These are phyloP conservation scores for Seriola aureovittata DNA, from an alignment of 2,113 vertebrate species.

Conservation along the genomic window DNA sequence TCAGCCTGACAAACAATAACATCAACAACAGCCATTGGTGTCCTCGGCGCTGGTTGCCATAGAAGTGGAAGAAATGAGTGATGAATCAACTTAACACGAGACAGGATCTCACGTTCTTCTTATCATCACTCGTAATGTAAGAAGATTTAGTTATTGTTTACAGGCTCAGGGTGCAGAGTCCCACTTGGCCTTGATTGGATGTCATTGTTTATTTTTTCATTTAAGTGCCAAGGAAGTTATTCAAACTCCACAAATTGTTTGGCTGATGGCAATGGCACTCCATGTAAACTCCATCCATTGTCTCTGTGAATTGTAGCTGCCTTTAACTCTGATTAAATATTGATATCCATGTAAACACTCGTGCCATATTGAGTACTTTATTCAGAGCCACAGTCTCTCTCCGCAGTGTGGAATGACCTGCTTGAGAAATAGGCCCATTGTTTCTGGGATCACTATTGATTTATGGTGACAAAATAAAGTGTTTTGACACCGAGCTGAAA, in stretches of 20 bases:
- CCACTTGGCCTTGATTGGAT: constrained; percentile 62
- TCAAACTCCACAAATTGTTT: constrained; percentile 60
- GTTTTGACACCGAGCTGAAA: constrained; percentile 93
- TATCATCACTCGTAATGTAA: constrained; percentile 56
- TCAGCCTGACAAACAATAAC: constrained; percentile 77
- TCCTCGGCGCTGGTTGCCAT: constrained; percentile 40
- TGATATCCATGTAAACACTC: constrained; percentile 79
- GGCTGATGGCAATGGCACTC: constrained; percentile 54
- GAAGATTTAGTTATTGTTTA: constrained; percentile 30
- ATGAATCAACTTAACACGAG: constrained; percentile 52
- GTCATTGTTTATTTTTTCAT: constrained; percentile 72
- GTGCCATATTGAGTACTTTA: constrained; percentile 74
- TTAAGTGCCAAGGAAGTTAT: constrained; percentile 64
- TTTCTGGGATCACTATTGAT: constrained; percentile 82
- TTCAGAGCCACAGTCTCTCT: constrained; percentile 71
- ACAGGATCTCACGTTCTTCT: constrained; percentile 55
- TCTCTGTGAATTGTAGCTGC: constrained; percentile 67
- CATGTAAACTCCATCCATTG: constrained; percentile 67
- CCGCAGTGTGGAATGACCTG: constrained; percentile 55
- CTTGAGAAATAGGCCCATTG: constrained; percentile 74
- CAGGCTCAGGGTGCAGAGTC: constrained; percentile 44
- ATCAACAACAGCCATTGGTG: constrained; percentile 62
- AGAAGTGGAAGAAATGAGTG: constrained; percentile 46
- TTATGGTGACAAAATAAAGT: constrained; percentile 91
- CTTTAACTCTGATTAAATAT: constrained; percentile 82